These are phyloP conservation scores for Carterocephalus palaemon DNA, from an alignment of 2,888 invertebrate genomes.

Conservation along the genomic window DNA sequence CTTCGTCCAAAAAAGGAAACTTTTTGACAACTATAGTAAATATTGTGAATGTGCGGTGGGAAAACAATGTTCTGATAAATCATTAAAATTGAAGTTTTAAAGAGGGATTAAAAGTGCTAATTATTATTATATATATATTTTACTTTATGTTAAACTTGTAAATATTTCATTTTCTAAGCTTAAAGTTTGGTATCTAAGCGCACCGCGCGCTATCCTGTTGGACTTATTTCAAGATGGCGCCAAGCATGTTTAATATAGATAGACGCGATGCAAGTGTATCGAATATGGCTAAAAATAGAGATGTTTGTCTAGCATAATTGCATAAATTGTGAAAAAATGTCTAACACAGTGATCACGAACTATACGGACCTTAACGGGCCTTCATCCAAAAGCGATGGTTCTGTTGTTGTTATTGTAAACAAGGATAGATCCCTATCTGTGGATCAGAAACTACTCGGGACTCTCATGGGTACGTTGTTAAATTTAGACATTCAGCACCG, in stretches of 20 bases:
- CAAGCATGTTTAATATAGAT: constrained; percentile 63
- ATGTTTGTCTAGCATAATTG: constrained; percentile 54
- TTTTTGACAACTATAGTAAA: constrained; percentile 11
- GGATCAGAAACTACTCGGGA: constrained; percentile 88
- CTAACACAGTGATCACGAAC: constrained; percentile 76
- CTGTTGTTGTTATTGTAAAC: constrained; percentile 90
- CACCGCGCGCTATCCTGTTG: constrained; percentile 24
- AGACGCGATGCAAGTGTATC: constrained; percentile 64
- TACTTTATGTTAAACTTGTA: no score
- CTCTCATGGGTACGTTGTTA: constrained; percentile 83
- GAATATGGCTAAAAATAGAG: constrained; percentile 68
- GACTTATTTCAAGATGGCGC: constrained; percentile 70
- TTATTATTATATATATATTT: no score
- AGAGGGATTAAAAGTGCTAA: no score
- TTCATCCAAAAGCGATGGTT: constrained; percentile 80
- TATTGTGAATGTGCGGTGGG: constrained; percentile 14
- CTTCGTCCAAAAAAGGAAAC: background rate
- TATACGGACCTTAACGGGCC: constrained; percentile 76
- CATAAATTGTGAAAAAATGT: constrained; percentile 66
- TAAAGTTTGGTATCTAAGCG: constrained; percentile 1
- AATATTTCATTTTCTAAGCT: no score
- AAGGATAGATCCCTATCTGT: constrained; percentile 91
- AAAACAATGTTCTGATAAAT: constrained; percentile 1
- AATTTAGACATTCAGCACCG: no score
- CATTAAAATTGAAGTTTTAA: no score